Evolutionary conservation across 2,888 invertebrate genomes (phyloP), one percentile per base, ranked within the genome.

Genomic region (Eutolmus rufibarbis): DNA sequence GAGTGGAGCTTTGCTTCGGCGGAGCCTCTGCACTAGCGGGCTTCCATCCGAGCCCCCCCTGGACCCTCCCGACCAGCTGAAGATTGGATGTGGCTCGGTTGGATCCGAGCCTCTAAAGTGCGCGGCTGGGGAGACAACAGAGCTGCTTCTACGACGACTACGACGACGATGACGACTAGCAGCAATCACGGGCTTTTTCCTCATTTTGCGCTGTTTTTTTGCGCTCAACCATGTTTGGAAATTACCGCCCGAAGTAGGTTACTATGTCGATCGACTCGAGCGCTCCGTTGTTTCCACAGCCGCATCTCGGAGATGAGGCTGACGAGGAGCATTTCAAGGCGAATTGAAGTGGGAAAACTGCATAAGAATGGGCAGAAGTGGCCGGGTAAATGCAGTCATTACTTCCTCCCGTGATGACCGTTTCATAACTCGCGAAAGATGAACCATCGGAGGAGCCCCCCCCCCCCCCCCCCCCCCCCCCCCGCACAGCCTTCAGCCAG

Each of bases 201-300:
- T 79, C 79, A 46, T 79, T 46, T 79, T 46, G 43, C 79, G 43
- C 28, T 79, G 9, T 43, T 78, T 79, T 46, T 79, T 79, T 79
- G 14, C 79, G 79, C 46, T 79, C 79, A 79, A 40, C 46, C 46
- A 46, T 79, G 79, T 79, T 79, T 79, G 79, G 79, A 79, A 79
- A 79, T 79, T 79, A 28, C 79, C 9, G 46, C 28, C n/a, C 28
- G 16, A 79, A 79, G 79, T 79, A 46, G 79, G 79, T 79, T 79
- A 79, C 79, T 79, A 79, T 79, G 79, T 79, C 79, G 79, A 79
- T 79, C 79, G 79, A 79, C 79, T 51, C 51, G 28, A 51, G 51
- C 51, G 79, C 43, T 79, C 46, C 19, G 79, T 31, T 79, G 79
- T 40, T 79, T 79, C 79, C 79, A 51, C 51, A 46, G 43, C 66